A percentile compares a stretch with the other conserved stretches of the same genome.
These are phyloP conservation scores for Ophioninae sp. DNA, from an alignment of 2,888 invertebrate species.

Conservation along the genomic window DNA sequence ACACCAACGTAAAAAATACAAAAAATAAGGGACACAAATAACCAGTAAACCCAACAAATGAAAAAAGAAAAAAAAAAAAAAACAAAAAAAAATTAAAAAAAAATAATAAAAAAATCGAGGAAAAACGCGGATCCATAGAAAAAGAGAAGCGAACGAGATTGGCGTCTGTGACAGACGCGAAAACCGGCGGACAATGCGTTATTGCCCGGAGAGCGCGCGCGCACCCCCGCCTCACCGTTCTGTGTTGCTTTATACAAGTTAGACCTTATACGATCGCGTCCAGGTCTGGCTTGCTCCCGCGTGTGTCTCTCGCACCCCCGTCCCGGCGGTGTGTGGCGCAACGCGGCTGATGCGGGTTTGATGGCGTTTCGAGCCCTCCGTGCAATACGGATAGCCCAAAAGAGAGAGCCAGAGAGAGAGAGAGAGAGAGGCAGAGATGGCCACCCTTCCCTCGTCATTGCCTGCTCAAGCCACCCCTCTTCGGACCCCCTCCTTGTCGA, in stretches of 20 bases:
- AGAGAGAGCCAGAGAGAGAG: conserved; percentile 28
- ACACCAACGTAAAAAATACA: no score
- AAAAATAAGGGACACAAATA: no score
- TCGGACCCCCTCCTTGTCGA: conserved; percentile 59
- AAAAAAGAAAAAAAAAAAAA: conserved; percentile 3
- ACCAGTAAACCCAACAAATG: no score
- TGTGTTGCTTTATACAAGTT: conserved; percentile 67
- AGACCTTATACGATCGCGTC: conserved; percentile 74
- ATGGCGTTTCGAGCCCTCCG: conserved; percentile 26
- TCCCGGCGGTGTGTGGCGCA: conserved; percentile 29
- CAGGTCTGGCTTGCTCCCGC: conserved; percentile 21
- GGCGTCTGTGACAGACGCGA: conserved; percentile 36
- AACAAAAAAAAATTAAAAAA: conserved; percentile 25
- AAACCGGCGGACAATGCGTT: conserved; percentile 70
- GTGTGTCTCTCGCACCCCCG: conserved; percentile 49
- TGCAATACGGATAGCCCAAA: conserved; percentile 11
- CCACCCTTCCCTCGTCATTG: conserved; percentile 47
- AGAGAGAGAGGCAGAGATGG: conserved; percentile 16
- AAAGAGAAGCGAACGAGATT: conserved; percentile 32
- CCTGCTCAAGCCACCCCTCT: conserved; percentile 21
- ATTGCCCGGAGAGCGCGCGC: conserved; percentile 70
- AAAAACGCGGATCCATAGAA: conserved; percentile 14
- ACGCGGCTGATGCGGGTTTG: conserved; percentile 48
- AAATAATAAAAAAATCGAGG: no score
- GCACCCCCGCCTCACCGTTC: no score